Conservation (phyloP, 1,140 invertebrate species). For the Drosophila ambigua region DNA sequence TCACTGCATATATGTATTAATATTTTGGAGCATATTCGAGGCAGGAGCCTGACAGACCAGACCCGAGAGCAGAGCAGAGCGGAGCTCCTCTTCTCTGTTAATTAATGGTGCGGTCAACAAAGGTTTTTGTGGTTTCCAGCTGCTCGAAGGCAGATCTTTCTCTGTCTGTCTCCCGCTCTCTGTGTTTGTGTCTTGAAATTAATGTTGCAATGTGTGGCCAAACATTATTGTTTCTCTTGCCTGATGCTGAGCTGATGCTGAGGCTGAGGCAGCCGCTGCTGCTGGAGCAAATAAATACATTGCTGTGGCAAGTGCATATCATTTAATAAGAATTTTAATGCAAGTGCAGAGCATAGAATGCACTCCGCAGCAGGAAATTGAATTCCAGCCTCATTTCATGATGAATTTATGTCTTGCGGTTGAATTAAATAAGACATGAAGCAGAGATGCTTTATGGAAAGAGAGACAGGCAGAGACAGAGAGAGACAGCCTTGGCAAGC, state of each 20-base stretch:
- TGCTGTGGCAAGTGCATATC: slow-evolving; percentile 27
- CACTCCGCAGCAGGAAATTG: slow-evolving; percentile 45
- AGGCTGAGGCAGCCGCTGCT: too few species aligned
- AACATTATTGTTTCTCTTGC: slow-evolving; percentile 19
- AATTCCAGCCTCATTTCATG: slow-evolving; percentile 52
- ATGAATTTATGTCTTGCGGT: slow-evolving; percentile 55
- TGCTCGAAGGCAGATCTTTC: slow-evolving; percentile 1
- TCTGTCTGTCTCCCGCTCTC: background rate
- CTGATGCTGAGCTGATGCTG: too few species aligned
- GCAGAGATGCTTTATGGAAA: slow-evolving; percentile 40
- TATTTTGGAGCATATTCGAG: background rate
- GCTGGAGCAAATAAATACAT: background rate
- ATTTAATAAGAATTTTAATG: slow-evolving; percentile 61
- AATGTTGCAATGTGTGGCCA: slow-evolving; percentile 37
- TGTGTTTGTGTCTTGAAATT: slow-evolving; percentile 3
- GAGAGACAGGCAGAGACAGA: slow-evolving; percentile 1
- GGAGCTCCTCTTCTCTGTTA: slow-evolving; percentile 22
- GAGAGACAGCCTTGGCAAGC: slow-evolving; percentile 7
- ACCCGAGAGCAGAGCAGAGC: slow-evolving; percentile 3
- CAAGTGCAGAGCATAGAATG: slow-evolving; percentile 14
- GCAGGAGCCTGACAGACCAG: too few species aligned
- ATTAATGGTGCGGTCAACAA: slow-evolving; percentile 69
- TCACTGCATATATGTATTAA: slow-evolving; percentile 24
- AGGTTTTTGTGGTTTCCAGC: slow-evolving; percentile 57
- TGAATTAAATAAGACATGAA: slow-evolving; percentile 58